Percentiles rank a stretch among this genome's conserved stretches.
phyloP scores from a whole-genome alignment of 1,140 invertebrate genomes.

The Pseudomyrmex pallidus region DNA sequence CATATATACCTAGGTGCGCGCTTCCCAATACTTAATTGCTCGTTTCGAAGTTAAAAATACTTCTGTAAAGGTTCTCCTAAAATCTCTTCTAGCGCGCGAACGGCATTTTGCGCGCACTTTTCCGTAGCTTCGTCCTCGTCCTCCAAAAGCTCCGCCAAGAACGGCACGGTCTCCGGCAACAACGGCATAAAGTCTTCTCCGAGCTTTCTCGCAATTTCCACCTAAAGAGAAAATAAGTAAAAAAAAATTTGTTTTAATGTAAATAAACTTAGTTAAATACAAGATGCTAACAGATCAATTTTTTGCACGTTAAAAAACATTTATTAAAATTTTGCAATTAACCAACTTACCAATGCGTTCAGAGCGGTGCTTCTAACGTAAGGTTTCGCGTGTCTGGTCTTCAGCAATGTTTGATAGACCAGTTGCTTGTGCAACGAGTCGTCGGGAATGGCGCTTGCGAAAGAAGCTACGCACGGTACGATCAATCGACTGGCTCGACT shows the following conservation, averaged over 20 bases:
- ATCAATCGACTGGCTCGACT: slow-evolving; percentile 88
- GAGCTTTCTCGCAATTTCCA: slow-evolving; percentile 90
- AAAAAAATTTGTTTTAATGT: slow-evolving; percentile 17
- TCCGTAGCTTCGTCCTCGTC: slow-evolving; percentile 94
- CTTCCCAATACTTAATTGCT: background rate
- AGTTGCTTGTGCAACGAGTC: slow-evolving; percentile 95
- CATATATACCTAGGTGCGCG: background rate
- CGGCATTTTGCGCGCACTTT: slow-evolving; percentile 89
- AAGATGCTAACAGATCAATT: background rate
- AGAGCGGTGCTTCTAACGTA: slow-evolving; percentile 79
- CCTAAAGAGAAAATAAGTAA: slow-evolving; percentile 81
- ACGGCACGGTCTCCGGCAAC: slow-evolving; percentile 93
- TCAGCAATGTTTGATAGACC: slow-evolving; percentile 95
- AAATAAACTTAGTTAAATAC: slow-evolving; percentile 13
- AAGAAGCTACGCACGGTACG: slow-evolving; percentile 92
- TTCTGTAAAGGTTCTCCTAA: slow-evolving; percentile 94
- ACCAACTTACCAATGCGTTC: slow-evolving; percentile 77
- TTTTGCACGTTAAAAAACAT: background rate
- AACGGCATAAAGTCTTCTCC: slow-evolving; percentile 93
- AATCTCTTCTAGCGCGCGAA: slow-evolving; percentile 92
- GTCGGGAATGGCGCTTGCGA: slow-evolving; percentile 92
- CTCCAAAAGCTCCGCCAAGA: slow-evolving; percentile 93
- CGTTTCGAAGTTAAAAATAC: slow-evolving; percentile 88
- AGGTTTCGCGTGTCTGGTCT: slow-evolving; percentile 92
- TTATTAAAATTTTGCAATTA: background rate